Evolutionary conservation across 2,113 vertebrate species (phyloP).

Genomic region (Danionella cerebrum): DNA sequence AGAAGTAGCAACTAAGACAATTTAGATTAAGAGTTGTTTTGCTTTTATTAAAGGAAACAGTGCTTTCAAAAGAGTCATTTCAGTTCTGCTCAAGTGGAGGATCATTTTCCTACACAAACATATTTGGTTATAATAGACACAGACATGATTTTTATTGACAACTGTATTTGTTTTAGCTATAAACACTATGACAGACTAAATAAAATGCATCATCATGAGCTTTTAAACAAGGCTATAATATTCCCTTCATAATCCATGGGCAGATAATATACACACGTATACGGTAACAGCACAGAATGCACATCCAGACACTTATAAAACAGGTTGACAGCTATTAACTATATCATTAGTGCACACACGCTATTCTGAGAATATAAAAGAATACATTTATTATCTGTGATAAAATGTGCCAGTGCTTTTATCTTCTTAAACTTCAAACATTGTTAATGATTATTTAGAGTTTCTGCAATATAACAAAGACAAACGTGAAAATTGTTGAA

Average conservation of each 20-base stretch:
- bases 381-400: too few species aligned
- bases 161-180: background rate
- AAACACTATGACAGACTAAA: background rate
- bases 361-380: background rate
- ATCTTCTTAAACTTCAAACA: background rate
- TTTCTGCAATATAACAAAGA: too few species aligned
- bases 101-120: too few species aligned
- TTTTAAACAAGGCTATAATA: background rate
- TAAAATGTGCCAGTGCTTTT: background rate
- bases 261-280: background rate
- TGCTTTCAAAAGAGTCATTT: too few species aligned
- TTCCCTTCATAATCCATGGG: constrained; percentile 7
- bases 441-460: too few species aligned
- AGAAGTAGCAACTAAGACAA: too few species aligned
- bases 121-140: background rate
- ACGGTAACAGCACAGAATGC: background rate
- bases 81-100: too few species aligned
- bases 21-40: too few species aligned
- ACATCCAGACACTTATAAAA: constrained; percentile 20
- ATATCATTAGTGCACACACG: background rate
- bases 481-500: too few species aligned
- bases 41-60: too few species aligned
- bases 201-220: background rate
- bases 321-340: background rate
- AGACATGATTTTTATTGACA: background rate